Evolutionary conservation across 2,888 invertebrate species (phyloP).

Genomic region (Crematogaster levior): DNA sequence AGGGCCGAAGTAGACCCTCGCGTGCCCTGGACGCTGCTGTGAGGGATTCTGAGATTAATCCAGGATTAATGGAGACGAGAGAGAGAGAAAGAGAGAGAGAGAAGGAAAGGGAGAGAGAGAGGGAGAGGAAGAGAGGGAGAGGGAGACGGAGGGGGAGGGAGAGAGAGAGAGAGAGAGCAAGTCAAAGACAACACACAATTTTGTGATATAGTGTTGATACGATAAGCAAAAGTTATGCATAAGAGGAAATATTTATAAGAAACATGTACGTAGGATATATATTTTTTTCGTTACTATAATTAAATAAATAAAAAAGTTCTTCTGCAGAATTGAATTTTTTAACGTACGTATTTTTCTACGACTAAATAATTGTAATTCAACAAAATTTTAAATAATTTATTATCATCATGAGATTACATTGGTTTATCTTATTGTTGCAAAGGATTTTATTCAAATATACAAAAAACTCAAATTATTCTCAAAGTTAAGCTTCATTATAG

Average conservation of each 20-base stretch:
- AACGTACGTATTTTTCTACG: neutral
- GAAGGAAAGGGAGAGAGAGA: too few species aligned
- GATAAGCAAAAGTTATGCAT: neutral
- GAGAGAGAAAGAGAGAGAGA: too few species aligned
- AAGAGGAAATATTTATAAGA: neutral
- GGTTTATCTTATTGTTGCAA: neutral
- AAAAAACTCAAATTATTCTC: neutral
- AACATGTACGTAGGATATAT: neutral
- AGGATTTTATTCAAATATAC: neutral
- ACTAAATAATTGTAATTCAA: neutral
- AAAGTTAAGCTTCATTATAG: neutral
- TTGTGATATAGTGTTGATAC: too few species aligned
- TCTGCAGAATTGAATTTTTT: neutral
- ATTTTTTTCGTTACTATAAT: neutral
- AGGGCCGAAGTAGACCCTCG: conserved; percentile 7
- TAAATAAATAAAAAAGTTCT: neutral
- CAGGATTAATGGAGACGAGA: neutral
- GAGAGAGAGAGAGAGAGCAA: too few species aligned
- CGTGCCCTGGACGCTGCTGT: neutral
- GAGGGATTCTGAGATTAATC: neutral
- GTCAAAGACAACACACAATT: too few species aligned
- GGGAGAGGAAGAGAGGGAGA: too few species aligned
- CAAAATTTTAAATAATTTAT: neutral
- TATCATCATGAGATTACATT: neutral
- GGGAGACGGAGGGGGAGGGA: too few species aligned